phyloP scores from a whole-genome alignment of 2,888 invertebrate genomes.

The Torymus aiolomorphi region DNA sequence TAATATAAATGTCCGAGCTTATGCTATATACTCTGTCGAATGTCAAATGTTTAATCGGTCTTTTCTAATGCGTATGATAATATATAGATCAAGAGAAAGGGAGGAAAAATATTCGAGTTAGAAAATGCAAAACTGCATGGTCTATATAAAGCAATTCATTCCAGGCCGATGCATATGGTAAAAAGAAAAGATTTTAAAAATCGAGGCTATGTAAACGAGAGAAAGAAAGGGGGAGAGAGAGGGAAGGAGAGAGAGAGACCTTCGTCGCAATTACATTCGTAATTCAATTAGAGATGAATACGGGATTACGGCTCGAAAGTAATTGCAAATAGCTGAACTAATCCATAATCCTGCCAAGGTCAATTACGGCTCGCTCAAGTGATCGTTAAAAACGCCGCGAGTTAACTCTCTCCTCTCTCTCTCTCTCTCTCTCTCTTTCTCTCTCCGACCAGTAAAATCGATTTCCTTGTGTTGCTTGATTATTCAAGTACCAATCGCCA shows the following conservation, averaged over 20 bases:
- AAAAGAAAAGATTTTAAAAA: constrained; percentile 2
- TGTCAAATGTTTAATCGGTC: no score
- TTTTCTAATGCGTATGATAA: no score
- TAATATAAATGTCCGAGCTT: no score
- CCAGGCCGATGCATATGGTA: no score
- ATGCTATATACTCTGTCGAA: no score
- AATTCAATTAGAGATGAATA: constrained; percentile 53
- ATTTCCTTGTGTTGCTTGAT: constrained; percentile 50
- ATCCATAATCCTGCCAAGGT: constrained; percentile 51
- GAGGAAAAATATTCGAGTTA: no score
- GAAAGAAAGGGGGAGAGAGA: no score
- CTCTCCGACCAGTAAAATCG: constrained; percentile 26
- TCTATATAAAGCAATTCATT: no score
- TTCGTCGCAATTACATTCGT: constrained; percentile 23
- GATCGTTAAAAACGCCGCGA: constrained; percentile 49
- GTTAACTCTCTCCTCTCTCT: not conserved
- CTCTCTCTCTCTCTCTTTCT: no score
- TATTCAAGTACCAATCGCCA: constrained; percentile 48
- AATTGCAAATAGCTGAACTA: constrained; percentile 46
- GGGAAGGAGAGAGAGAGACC: not conserved
- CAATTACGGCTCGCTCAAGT: constrained; percentile 49
- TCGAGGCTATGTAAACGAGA: constrained; percentile 16
- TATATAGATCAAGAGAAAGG: no score
- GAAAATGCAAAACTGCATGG: no score
- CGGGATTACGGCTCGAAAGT: constrained; percentile 23